Base-by-base conservation (phyloP, 2,113 vertebrate species). In the Proterorhinus semilunaris region DNA sequence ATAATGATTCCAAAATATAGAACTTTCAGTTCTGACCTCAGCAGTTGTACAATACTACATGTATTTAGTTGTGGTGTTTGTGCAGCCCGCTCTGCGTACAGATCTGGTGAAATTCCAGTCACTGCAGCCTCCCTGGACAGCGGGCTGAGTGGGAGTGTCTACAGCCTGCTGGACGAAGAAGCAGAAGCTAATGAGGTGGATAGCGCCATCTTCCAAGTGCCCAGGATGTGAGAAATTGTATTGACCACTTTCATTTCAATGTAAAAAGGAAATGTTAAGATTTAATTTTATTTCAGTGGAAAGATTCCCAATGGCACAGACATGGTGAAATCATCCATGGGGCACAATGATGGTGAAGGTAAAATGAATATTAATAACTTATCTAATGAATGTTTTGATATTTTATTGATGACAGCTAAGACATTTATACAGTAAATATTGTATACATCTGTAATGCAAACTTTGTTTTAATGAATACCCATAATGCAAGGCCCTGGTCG, bases 71-170 rank as follows among this genome's bases (percentile, higher is more conserved):
- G 89, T 64, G 77, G 58, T 68, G 87, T 87, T 84, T 84, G 82
- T 92, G 82, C 94, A 99, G 98, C 93, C 80, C 95, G 93, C 78
- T 88, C 93, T 66, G 91, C 92, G 72, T 94, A 95, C 73, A 95
- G 94, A 85, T 91, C 94, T 13, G 84, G 94, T 51, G 96, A 98
- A 58, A 94, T 94, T 66, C 95, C 96, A 45, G 93, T 95, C 86
- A 96, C 96, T 17, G 95, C 96, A 15, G 94, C 95, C 76, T 97
- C 97, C 0, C 89, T 96, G 49, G 95, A 94, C 91, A 97, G 95
- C 72, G 97, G 96, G 68, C 91, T 96, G 72, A 92, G 91, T 74
- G 96, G 96, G 89, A 98, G 95, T 58, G 97, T 94, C 75, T 97
- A 96, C 90, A 98, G 95, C 85, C 90, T 98, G 71, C 90, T 98